Evolutionary conservation across 2,113 vertebrate species (phyloP), one percentile per base, ranked within the genome.

Genomic region (Amblyornis subalaris): DNA sequence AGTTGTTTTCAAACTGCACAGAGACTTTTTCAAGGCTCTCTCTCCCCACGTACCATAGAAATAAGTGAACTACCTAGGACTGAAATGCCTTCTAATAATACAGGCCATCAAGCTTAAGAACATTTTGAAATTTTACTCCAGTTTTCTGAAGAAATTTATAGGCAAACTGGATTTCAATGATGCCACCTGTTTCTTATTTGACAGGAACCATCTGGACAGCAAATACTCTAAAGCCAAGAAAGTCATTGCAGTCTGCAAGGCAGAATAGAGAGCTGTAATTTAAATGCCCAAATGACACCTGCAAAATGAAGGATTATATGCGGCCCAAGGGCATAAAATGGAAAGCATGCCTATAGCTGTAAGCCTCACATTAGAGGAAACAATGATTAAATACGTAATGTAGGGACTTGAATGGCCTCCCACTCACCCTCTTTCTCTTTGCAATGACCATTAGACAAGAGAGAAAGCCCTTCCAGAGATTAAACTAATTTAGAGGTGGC

Each of bases 141-240:
- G 44, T 94, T 94, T 92, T 70, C 65, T 86, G 51, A 67, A 93
- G 61, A 87, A 78, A 83, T 91, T n/a, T 65, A 61, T 69, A 72
- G 77, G 45, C 81, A 83, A 96, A 62, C 75, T 60, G 47, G 64
- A 85, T 19, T 53, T 69, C 38, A 87, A 35, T 35, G 76, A 35
- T 33, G 48, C 47, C 77, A 88, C 85, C 81, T 88, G 94, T 93
- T 96, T 96, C 72, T 61, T 47, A n/a, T 75, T 95, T 87, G 88
- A 93, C 69, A 66, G 85, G 81, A 80, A 48, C 72, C 75, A 67
- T 40, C 81, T 93, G 93, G 75, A 83, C 74, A 95, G 65, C 67
- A 61, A 93, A 73, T 55, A 86, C 58, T 51, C 51, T 87, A 73
- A 86, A 81, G 80, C 85, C 57, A 21, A 92, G 50, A 67, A 45